Evolutionary conservation across 2,113 vertebrate species (phyloP).

Genomic region (Sterrhoptilus dennistouni): DNA sequence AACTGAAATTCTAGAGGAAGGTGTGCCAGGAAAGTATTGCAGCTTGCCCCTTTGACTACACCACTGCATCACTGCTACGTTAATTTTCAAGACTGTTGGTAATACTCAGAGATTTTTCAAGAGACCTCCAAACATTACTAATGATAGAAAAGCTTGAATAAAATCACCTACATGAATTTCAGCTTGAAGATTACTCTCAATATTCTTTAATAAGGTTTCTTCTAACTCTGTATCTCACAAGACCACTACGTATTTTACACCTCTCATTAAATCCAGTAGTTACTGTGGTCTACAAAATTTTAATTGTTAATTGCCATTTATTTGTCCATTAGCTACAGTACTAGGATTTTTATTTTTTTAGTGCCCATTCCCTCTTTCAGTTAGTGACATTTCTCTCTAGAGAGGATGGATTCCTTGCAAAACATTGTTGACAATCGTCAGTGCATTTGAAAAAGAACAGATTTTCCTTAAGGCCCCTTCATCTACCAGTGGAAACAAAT

Average conservation of each 20-base stretch:
- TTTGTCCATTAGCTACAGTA: not conserved
- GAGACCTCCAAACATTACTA: not conserved
- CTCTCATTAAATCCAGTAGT: not conserved
- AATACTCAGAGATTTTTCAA: not conserved
- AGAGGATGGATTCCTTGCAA: not conserved
- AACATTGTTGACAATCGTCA: not conserved
- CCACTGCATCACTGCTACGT: not conserved
- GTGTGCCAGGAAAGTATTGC: not conserved
- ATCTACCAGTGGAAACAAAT: not conserved
- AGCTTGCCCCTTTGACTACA: not conserved
- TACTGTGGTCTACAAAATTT: not conserved
- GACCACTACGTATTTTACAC: not conserved
- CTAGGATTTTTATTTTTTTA: not conserved
- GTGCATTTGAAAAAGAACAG: not conserved
- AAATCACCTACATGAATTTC: not conserved
- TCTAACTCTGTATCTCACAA: not conserved
- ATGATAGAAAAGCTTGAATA: not conserved
- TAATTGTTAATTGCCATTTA: not conserved
- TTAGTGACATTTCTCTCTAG: not conserved
- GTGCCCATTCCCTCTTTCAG: not conserved
- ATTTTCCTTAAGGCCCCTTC: not conserved
- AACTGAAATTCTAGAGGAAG: not conserved
- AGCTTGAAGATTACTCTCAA: not conserved
- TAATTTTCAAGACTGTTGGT: not conserved
- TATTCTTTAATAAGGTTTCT: not conserved